Base-by-base conservation (phyloP, 2,888 invertebrate species). In the Epistrophella euchroma region DNA sequence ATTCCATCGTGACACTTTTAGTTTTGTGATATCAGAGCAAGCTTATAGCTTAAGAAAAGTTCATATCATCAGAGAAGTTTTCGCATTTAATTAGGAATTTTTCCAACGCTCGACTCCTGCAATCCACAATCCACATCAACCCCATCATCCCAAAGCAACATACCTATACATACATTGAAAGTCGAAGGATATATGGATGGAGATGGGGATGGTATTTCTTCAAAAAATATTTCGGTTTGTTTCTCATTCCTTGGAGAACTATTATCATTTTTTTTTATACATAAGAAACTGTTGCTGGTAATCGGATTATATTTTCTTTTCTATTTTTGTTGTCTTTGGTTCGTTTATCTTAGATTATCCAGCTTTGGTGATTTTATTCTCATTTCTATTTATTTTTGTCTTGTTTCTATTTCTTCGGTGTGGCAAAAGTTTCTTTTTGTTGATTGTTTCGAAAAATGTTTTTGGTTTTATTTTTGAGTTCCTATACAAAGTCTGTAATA, bases 1-100 rank as follows among this genome's bases (percentile, higher is more conserved):
- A 85, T 85, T 85, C 62, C 81, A 70, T 40, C 19, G 76, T 55
- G 81, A 81, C 76, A 85, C 76, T 76, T 82, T 81, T 56, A 71
- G 81, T 81, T 81, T 75, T 76, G 45, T 58, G 76, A 50, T 71
- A 86, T 52, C 58, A 64, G 68, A 37, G n/a, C 3, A 52, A 52
- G 25, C 19, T 25, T 11, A 32, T 28, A 25, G 66, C 19, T 66
- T 17, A 70, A 52, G 35, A 86, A 64, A 82, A 82, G 58, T 85
- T 81, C 68, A 66, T 82, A 82, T 82, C 43, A 71, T 45, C 82
- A 43, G 37, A 60, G 81, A 86, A 86, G 77, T 86, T 86, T 86
- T 86, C 77, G 82, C 86, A 86, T 86, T 86, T 86, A 82, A 86
- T 82, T 81, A 82, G 64, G 77, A 86, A 82, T 78, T 86, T 86